Evolutionary conservation across 2,113 vertebrate species (phyloP).

Genomic region (Tupaia tana): DNA sequence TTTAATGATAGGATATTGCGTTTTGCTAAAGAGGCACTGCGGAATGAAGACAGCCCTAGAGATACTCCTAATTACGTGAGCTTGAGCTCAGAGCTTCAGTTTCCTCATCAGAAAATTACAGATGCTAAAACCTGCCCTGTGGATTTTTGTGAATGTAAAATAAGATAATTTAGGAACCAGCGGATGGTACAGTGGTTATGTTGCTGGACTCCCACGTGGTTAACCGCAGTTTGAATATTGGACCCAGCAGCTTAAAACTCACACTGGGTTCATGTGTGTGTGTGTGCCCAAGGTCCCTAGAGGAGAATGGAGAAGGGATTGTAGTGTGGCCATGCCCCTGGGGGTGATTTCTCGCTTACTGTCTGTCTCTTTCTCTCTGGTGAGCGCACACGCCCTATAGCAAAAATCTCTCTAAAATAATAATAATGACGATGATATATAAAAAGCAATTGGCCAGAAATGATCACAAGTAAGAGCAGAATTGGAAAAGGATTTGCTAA

Average conservation of each 20-base stretch:
- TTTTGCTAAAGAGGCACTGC: background rate
- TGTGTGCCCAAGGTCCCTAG: too few species aligned
- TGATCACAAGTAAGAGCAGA: background rate
- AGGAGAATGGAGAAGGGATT: too few species aligned
- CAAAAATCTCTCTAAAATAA: too few species aligned
- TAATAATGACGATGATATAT: background rate
- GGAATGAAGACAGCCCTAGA: background rate
- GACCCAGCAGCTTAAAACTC: too few species aligned
- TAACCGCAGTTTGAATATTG: too few species aligned
- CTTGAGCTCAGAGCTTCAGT: background rate
- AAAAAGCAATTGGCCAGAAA: slow-evolving; percentile 18
- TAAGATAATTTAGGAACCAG: background rate
- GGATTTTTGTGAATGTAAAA: background rate
- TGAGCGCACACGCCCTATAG: too few species aligned
- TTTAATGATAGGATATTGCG: background rate
- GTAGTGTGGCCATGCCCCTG: too few species aligned
- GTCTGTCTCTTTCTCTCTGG: too few species aligned
- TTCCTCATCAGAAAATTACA: slow-evolving; percentile 5
- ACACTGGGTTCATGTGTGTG: too few species aligned
- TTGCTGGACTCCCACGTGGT: too few species aligned
- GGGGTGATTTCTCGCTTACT: too few species aligned
- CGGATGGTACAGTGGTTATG: too few species aligned
- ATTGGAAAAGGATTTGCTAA: background rate
- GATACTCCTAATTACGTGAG: background rate
- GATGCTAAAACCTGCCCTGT: background rate